Base-by-base conservation (phyloP, 2,888 invertebrate genomes). In the Andrena camellia region DNA sequence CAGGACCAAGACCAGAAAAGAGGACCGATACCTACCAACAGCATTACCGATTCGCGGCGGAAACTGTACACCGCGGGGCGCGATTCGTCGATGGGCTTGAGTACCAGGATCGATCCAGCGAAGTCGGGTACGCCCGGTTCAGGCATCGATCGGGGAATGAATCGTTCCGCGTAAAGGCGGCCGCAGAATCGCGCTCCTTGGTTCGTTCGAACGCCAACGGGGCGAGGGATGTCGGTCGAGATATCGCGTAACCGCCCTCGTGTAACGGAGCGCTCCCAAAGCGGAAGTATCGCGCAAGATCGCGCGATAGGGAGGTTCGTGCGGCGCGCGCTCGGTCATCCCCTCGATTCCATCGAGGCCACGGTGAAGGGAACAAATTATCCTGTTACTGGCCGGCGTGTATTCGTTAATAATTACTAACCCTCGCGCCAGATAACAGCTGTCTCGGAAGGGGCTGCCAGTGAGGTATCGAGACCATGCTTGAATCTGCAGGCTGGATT, bases 321-420 rank as follows among this genome's bases (percentile, higher is more conserved):
- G 77, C 62, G 42, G 7, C 29, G 60, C 59, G 42, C 68, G 66
- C 29, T 70, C 64, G 59, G 69, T 70, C 80, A 68, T 69, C 71
- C 50, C 68, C 52, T 64, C 79, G 75, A 75, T 68, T 29, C 48
- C 72, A 54, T 64, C 81, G 62, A 80, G 81, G 80, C 83, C 80
- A 80, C 80, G 80, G 63, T 72, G 69, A 85, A 77, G 73, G 71
- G 62, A 76, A 88, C 74, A 80, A 88, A 85, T 83, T 85, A 76
- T 83, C 33, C 67, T 72, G 72, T 64, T 75, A 74, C 52, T 66
- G 69, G 42, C 35, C 48, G 57, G 23, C 33, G 50, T 8, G 54
- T 33, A 71, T 81, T 62, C 72, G 67, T 72, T 79, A 81, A 84
- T 86, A 79, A 78, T 75, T 74, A 67, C 67, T 67, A 33, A 62